Conservation (phyloP, 2,113 vertebrate species). For the Pterocles orientalis region DNA sequence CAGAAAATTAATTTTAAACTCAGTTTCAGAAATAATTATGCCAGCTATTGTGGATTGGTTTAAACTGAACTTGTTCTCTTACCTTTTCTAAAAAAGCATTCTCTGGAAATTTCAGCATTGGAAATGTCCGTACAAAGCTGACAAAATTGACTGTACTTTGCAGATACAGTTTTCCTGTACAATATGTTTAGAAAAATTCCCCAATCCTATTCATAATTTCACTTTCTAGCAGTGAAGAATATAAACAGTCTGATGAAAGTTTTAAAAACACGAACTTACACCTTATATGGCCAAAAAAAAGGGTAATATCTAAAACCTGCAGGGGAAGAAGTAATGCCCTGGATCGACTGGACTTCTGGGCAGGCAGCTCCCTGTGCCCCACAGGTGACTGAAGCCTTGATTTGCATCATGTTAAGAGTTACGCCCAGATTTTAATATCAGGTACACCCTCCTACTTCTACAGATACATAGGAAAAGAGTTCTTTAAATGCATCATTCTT, state of each 20-base stretch:
- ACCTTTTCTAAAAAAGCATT: not conserved
- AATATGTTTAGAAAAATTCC: not conserved
- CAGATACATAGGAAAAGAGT: not conserved
- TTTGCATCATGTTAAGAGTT: not conserved
- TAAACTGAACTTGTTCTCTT: not conserved
- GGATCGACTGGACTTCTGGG: accelerated
- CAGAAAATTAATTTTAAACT: not conserved
- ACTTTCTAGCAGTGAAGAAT: not conserved
- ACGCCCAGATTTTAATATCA: not conserved
- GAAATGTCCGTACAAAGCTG: not conserved
- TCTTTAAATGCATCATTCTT: not conserved
- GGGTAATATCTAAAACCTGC: not conserved
- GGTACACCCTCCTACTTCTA: not conserved
- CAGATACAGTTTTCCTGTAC: not conserved
- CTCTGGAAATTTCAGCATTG: not conserved
- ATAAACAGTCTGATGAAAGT: not conserved
- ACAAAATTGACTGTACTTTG: not conserved
- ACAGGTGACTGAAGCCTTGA: not conserved
- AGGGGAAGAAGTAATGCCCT: not conserved
- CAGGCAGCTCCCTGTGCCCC: not conserved
- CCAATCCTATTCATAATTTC: not conserved
- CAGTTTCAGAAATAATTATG: not conserved
- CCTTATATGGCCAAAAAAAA: not conserved
- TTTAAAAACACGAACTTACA: not conserved
- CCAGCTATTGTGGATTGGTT: not conserved